Evolutionary conservation across 2,888 invertebrate species (phyloP).

Genomic region (Ornithoptera alexandrae): DNA sequence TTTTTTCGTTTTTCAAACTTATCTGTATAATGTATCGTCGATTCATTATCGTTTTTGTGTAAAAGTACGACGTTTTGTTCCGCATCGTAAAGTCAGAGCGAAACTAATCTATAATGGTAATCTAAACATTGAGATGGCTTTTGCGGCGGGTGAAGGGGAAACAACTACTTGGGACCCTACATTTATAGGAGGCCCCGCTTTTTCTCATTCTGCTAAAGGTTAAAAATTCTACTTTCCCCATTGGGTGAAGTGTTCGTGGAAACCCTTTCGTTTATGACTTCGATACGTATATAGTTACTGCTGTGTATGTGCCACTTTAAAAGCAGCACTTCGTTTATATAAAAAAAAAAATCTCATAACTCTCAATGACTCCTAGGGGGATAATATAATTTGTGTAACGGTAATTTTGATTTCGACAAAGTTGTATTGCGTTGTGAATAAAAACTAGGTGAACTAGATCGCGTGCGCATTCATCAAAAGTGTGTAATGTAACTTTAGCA

Average conservation of each 20-base stretch:
- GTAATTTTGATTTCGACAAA: conserved; percentile 26
- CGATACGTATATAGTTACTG: neutral
- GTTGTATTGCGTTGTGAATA: conserved; percentile 35
- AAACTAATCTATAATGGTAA: conserved; percentile 27
- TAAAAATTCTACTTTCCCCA: conserved; percentile 26
- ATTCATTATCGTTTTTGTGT: too few relatives aligned
- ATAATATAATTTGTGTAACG: conserved; percentile 15
- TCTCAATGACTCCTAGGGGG: neutral
- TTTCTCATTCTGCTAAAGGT: conserved; percentile 28
- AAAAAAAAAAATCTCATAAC: neutral
- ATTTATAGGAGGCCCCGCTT: conserved; percentile 21
- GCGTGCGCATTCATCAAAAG: conserved; percentile 41
- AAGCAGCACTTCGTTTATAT: too few relatives aligned
- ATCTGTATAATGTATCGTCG: too few relatives aligned
- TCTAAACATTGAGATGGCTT: conserved; percentile 29
- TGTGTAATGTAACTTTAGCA: conserved; percentile 39
- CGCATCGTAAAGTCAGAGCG: conserved; percentile 10
- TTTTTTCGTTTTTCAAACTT: too few relatives aligned
- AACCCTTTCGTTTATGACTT: conserved; percentile 29
- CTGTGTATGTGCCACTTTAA: neutral
- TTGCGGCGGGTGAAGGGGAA: conserved; percentile 21
- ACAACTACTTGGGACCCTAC: conserved; percentile 26
- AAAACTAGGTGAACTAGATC: conserved; percentile 32
- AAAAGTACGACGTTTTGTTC: too few relatives aligned
- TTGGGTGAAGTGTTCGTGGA: conserved; percentile 18